These are phyloP conservation scores for Vulpes lagopus DNA, from an alignment of 2,113 vertebrate genomes.

Conservation along the genomic window DNA sequence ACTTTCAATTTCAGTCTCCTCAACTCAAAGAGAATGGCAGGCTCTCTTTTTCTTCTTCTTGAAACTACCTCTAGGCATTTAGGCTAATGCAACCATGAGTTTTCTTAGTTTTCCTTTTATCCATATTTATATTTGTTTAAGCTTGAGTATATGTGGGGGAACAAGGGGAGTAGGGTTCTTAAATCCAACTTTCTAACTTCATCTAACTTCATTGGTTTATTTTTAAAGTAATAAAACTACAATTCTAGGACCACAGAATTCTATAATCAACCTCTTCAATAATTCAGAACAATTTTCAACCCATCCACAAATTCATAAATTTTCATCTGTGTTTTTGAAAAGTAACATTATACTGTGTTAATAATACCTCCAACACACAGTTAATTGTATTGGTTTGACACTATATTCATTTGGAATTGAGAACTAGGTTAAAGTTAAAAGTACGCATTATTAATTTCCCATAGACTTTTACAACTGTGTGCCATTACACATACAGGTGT, in stretches of 20 bases:
- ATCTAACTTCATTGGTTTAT: constrained; percentile 6
- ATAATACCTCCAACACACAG: not conserved
- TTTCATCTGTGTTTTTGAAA: constrained; percentile 58
- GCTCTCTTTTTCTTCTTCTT: not conserved
- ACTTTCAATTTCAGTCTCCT: not conserved
- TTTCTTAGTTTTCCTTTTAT: not conserved
- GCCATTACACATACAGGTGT: not conserved
- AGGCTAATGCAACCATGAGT: not conserved
- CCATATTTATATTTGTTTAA: not conserved
- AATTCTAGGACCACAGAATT: constrained; percentile 51
- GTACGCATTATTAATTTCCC: not conserved
- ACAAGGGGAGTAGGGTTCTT: not conserved
- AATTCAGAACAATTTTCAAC: constrained; percentile 12
- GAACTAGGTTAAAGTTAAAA: constrained; percentile 39
- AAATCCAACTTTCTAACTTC: not conserved
- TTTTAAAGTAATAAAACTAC: constrained; percentile 39
- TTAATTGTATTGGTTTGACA: not conserved
- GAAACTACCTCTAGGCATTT: not conserved
- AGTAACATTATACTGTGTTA: not conserved
- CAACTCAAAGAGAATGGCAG: not conserved
- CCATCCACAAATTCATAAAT: constrained; percentile 15
- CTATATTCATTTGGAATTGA: not conserved
- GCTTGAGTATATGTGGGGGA: not conserved
- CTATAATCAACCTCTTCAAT: not conserved
- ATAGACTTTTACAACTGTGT: not conserved